Evolutionary conservation across 2,113 vertebrate species (phyloP).

Genomic region (Enhydra lutris): DNA sequence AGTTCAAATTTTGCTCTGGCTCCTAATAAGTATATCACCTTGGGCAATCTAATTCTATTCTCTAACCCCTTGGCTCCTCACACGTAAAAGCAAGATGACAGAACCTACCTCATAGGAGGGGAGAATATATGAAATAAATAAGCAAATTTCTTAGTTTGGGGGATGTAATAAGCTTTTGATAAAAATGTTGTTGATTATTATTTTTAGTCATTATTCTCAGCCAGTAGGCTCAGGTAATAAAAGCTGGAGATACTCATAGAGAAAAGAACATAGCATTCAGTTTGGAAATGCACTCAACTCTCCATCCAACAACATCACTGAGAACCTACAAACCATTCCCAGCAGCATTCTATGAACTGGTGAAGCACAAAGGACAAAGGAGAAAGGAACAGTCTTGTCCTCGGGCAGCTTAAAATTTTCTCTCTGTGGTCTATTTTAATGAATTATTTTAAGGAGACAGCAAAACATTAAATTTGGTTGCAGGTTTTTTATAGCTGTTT

Average conservation of each 20-base stretch:
- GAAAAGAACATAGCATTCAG: background rate
- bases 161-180: background rate
- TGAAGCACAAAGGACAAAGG: background rate
- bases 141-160: background rate
- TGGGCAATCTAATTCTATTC: background rate
- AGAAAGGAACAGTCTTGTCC: background rate
- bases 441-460: background rate
- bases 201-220: background rate
- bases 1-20: background rate
- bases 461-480: background rate
- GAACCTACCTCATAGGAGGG: background rate
- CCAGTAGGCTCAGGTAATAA: background rate
- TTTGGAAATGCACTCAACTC: background rate
- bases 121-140: background rate
- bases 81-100: background rate
- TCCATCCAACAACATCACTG: background rate
- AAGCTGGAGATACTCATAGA: background rate
- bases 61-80: background rate
- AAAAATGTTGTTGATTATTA: background rate
- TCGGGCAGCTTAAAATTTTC: background rate
- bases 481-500: background rate
- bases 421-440: background rate
- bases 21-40: background rate
- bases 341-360: background rate
- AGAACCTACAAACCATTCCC: background rate